A percentile compares a stretch with the other conserved stretches of the same genome.
These are phyloP conservation scores for Cotesia typhae DNA, from an alignment of 1,140 invertebrate species.

Conservation along the genomic window DNA sequence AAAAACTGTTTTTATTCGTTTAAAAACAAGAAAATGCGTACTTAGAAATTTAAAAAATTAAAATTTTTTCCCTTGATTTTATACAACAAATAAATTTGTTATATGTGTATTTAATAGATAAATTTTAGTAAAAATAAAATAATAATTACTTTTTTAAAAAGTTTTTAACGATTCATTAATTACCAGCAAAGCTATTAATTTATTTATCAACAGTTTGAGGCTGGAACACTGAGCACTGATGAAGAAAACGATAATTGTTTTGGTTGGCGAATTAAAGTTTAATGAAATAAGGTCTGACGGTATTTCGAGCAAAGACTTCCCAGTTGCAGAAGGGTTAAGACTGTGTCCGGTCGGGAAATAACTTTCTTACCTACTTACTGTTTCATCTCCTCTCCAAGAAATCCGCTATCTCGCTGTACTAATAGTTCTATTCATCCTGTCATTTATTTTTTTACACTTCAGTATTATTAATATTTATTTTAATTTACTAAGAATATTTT, in stretches of 20 bases:
- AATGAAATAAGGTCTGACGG: constrained; percentile 1
- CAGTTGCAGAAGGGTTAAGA: constrained; percentile 41
- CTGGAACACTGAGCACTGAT: neutral
- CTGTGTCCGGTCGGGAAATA: constrained; percentile 47
- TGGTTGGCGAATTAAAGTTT: neutral
- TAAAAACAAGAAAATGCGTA: too few species aligned
- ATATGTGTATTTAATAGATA: too few species aligned
- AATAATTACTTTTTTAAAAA: too few species aligned
- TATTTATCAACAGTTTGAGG: too few species aligned
- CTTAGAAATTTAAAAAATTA: too few species aligned
- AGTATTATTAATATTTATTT: neutral
- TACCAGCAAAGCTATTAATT: too few species aligned
- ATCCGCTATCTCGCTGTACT: neutral
- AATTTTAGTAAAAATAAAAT: too few species aligned
- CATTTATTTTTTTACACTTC: neutral
- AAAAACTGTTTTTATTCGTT: too few species aligned
- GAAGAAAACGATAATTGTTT: neutral
- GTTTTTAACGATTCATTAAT: too few species aligned
- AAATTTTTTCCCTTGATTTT: too few species aligned
- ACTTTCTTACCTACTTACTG: constrained; percentile 48
- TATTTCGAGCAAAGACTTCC: constrained; percentile 2
- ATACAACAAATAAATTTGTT: too few species aligned
- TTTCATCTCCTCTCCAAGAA: constrained; percentile 42
- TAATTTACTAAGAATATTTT: too few species aligned
- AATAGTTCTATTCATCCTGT: neutral